Conservation (phyloP, 2,888 invertebrate genomes). For the Drosophila subquinaria region DNA sequence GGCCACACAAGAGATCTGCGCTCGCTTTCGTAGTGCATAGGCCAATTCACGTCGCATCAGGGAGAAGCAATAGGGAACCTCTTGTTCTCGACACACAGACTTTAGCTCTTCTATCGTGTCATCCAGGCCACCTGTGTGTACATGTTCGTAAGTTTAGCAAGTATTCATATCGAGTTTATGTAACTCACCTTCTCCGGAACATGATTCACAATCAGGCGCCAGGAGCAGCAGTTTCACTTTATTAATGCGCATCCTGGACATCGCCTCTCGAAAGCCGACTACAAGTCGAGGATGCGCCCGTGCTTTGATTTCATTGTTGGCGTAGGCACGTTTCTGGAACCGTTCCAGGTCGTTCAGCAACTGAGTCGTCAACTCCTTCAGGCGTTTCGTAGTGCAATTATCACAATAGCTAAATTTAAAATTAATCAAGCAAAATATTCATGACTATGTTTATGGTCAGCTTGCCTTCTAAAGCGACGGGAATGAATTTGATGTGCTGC, state of each 20-base stretch:
- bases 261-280: conserved; percentile 88
- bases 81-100: conserved; percentile 86
- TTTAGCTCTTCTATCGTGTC: conserved; percentile 87
- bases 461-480: conserved; percentile 75
- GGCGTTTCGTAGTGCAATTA: conserved; percentile 87
- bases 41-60: conserved; percentile 87
- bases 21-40: conserved; percentile 87
- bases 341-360: conserved; percentile 87
- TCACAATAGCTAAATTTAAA: conserved; percentile 86
- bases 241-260: conserved; percentile 87
- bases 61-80: conserved; percentile 88
- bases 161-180: too few relatives aligned
- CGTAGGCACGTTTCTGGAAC: conserved; percentile 88
- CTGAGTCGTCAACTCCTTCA: conserved; percentile 86
- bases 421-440: too few relatives aligned
- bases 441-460: conserved; percentile 2
- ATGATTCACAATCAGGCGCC: conserved; percentile 88
- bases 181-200: conserved; percentile 66
- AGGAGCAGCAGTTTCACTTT: conserved; percentile 88
- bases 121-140: conserved; percentile 87
- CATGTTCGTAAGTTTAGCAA: neutral
- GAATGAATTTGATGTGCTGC: conserved; percentile 64
- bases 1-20: conserved; percentile 88
- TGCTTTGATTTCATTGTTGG: conserved; percentile 88
- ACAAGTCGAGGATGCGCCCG: conserved; percentile 87